Conservation (phyloP, 1,140 invertebrate species). For the Aphelenchoides besseyi region DNA sequence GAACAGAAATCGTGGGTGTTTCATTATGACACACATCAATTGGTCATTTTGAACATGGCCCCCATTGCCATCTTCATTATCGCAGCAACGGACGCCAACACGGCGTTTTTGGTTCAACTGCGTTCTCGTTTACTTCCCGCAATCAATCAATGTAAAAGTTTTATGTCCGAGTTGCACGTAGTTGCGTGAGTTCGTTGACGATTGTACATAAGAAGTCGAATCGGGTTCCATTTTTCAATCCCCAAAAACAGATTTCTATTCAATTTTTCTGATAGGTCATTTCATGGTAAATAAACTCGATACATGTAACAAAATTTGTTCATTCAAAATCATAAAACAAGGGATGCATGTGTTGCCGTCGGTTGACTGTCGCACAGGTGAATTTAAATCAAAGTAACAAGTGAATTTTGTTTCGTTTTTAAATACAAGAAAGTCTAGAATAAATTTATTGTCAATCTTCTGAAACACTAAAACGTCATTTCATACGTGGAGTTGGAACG, state of each 20-base stretch:
- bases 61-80: constrained; percentile 47
- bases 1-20: constrained; percentile 48
- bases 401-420: too few species aligned
- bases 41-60: constrained; percentile 40
- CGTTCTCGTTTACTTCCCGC: constrained; percentile 32
- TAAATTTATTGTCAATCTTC: too few species aligned
- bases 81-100: constrained; percentile 48
- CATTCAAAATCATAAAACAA: too few species aligned
- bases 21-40: constrained; percentile 46
- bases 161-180: constrained; percentile 31
- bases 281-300: too few species aligned
- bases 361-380: too few species aligned
- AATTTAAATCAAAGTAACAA: too few species aligned
- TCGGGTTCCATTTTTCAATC: not conserved
- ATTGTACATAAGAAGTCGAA: not conserved
- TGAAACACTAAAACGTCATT: too few species aligned
- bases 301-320: too few species aligned
- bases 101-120: constrained; percentile 40
- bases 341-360: too few species aligned
- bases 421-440: too few species aligned
- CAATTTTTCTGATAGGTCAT: too few species aligned
- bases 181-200: not conserved
- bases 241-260: constrained; percentile 1
- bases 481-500: too few species aligned
- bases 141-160: constrained; percentile 36